Conservation (phyloP, 2,113 vertebrate genomes). For the Atlantisia rogersi region DNA sequence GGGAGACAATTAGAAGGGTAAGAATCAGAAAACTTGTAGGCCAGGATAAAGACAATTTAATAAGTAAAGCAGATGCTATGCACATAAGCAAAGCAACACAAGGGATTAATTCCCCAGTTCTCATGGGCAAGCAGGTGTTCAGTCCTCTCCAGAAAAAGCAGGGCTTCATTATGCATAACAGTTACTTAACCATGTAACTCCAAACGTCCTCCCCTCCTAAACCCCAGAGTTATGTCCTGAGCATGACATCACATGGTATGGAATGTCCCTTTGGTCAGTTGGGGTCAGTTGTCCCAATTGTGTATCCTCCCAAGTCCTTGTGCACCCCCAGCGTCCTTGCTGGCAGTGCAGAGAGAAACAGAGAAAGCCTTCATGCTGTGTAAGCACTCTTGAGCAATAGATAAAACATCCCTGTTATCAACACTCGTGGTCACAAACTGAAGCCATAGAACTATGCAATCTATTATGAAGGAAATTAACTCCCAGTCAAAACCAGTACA, state of each 20-base stretch:
- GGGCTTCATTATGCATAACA: rapidly evolving
- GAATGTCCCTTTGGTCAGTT: background rate
- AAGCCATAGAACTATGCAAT: background rate
- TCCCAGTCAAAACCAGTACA: background rate
- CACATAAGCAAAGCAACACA: background rate
- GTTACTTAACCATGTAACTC: background rate
- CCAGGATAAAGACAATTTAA: background rate
- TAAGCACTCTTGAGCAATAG: background rate
- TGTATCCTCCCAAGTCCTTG: background rate
- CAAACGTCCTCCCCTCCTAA: rapidly evolving
- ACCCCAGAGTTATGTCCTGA: background rate
- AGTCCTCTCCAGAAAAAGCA: background rate
- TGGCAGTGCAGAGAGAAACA: background rate
- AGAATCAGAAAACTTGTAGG: background rate
- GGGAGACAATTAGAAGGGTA: background rate
- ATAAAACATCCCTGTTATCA: background rate
- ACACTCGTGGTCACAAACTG: background rate
- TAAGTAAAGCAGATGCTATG: background rate
- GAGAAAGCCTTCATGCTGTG: background rate
- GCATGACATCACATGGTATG: background rate
- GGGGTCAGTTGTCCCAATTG: background rate
- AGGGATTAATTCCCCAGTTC: background rate
- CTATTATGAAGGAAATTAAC: background rate
- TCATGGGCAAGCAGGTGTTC: background rate
- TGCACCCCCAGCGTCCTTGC: background rate